phyloP scores from a whole-genome alignment of 2,888 invertebrate species.

The Limenitis camilla region DNA sequence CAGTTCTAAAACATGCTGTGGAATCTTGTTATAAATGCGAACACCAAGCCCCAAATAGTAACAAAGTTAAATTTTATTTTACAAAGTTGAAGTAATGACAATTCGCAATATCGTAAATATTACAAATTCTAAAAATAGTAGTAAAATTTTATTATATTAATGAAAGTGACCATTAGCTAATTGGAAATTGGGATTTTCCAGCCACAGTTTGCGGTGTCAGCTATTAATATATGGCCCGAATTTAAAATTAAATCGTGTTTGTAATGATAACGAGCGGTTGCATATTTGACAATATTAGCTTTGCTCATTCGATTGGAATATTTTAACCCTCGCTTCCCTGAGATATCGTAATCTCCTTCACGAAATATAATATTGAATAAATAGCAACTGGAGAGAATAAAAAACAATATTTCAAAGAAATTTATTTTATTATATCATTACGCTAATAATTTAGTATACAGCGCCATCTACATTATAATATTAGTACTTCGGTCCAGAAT shows the following conservation, averaged over 20 bases:
- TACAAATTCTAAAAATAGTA: neutral
- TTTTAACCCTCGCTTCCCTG: no score
- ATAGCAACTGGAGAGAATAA: no score
- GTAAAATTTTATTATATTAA: neutral
- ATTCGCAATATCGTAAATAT: neutral
- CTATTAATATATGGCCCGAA: conserved; percentile 10
- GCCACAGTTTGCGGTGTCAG: conserved; percentile 23
- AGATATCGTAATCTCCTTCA: no score
- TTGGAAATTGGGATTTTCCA: conserved; percentile 41
- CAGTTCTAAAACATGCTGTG: no score
- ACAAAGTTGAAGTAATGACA: neutral
- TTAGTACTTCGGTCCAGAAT: no score
- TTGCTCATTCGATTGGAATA: neutral
- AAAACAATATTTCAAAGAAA: no score
- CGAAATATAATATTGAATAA: no score
- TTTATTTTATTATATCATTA: no score
- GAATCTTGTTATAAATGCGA: no score
- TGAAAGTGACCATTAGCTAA: conserved; percentile 41
- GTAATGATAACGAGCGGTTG: conserved; percentile 3
- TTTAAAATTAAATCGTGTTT: conserved; percentile 11
- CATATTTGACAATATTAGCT: conserved; percentile 1
- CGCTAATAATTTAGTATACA: no score
- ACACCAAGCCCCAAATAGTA: no score
- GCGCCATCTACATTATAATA: no score
- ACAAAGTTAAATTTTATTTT: neutral